Percentiles rank a stretch among this genome's conserved stretches.
Conservation (phyloP, 1,140 invertebrate genomes). For the Drosophila kanapiae region DNA sequence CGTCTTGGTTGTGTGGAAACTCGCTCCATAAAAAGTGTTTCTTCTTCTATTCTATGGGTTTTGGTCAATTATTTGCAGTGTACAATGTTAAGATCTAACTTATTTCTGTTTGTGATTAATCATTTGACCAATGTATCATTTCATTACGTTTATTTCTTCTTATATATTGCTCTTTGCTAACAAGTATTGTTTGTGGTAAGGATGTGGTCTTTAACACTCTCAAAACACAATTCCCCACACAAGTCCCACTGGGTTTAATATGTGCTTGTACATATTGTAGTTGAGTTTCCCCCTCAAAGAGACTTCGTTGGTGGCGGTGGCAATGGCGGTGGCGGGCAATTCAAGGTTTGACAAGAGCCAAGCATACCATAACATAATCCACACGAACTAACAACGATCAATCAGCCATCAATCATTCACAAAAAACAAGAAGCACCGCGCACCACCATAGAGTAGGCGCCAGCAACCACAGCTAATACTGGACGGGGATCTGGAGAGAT, state of each 20-base stretch:
- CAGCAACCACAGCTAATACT: slow-evolving; percentile 3
- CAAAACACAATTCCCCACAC: neutral
- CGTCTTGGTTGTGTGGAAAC: too few species aligned
- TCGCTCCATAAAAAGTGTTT: neutral
- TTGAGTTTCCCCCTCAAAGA: slow-evolving; percentile 27
- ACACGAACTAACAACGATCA: too few species aligned
- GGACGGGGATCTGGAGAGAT: neutral
- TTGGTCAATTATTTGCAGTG: neutral
- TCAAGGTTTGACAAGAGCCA: slow-evolving; percentile 76
- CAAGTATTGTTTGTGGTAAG: neutral
- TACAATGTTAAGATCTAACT: neutral
- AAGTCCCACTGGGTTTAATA: neutral
- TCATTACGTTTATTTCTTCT: too few species aligned
- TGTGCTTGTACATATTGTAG: neutral
- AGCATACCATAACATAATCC: slow-evolving; percentile 13
- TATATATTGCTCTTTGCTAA: too few species aligned
- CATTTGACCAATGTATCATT: too few species aligned
- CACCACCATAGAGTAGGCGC: slow-evolving; percentile 28
- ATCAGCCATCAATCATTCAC: slow-evolving; percentile 11
- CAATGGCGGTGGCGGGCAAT: slow-evolving; percentile 77
- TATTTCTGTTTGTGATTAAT: neutral
- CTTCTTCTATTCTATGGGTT: neutral
- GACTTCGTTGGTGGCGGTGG: slow-evolving; percentile 66
- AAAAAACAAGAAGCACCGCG: slow-evolving; percentile 26
- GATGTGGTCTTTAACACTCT: neutral